Conservation (phyloP, 35 echinoderm and acorn worm genomes). For the Eucidaris tribuloides region DNA sequence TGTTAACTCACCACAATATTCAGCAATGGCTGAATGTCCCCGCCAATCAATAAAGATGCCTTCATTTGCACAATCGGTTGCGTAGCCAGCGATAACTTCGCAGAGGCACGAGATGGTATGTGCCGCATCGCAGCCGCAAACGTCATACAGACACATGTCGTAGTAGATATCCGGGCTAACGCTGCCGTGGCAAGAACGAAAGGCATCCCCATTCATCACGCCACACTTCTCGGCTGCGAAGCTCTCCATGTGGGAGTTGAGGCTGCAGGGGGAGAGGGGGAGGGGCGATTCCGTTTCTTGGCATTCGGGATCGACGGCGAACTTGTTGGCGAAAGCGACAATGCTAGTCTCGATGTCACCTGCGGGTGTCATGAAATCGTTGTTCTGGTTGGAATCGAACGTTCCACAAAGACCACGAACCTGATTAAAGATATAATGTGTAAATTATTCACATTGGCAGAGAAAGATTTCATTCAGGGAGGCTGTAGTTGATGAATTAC, state of each 20-base stretch:
- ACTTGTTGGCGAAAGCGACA: constrained; percentile 72
- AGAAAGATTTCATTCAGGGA: too few relatives aligned
- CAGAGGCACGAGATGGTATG: constrained; percentile 59
- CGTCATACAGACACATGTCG: constrained; percentile 82
- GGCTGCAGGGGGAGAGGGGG: constrained; percentile 47
- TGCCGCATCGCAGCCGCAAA: constrained; percentile 71
- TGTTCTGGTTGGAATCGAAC: constrained; percentile 86
- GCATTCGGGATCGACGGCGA: constrained; percentile 55
- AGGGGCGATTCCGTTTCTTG: constrained; percentile 43
- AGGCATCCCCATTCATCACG: constrained; percentile 57
- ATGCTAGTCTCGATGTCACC: constrained; percentile 75
- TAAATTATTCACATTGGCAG: not conserved
- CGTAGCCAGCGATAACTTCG: constrained; percentile 70
- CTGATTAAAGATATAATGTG: constrained; percentile 17
- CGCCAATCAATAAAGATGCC: constrained; percentile 80
- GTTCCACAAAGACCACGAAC: constrained; percentile 94
- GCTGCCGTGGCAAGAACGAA: constrained; percentile 77
- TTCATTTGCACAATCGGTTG: constrained; percentile 73
- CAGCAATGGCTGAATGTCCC: constrained; percentile 45
- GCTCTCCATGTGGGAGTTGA: constrained; percentile 71
- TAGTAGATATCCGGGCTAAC: constrained; percentile 68
- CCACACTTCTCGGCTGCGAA: constrained; percentile 78
- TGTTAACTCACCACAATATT: constrained; percentile 82
- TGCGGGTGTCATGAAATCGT: constrained; percentile 85
- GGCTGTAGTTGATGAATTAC: too few relatives aligned